Conservation (phyloP, 2,797 vertebrate genomes). For the Chrosomus eos region DNA sequence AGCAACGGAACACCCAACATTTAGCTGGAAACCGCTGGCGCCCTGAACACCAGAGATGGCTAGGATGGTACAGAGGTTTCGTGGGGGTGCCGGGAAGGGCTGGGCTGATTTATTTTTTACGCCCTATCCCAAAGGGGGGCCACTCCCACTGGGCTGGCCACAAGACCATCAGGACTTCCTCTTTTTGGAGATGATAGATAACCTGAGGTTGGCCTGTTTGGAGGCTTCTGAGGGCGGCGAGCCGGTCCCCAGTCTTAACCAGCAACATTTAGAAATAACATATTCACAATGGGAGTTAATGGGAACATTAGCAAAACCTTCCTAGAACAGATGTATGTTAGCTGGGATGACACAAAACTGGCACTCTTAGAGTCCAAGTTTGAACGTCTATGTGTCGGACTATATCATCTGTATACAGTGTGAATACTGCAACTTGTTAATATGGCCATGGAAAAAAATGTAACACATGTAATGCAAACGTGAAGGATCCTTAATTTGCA, state of each 20-base stretch:
- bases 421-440: neutral
- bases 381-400: no score
- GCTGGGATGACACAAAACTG: neutral
- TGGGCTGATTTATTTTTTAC: no score
- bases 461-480: neutral
- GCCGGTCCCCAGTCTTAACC: neutral
- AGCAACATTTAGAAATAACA: neutral
- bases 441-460: neutral
- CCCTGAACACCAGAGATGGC: neutral
- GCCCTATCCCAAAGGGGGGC: neutral
- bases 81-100: neutral
- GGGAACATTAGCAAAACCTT: neutral
- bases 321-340: neutral
- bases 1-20: neutral
- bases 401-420: neutral
- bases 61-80: neutral
- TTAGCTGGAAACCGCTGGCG: neutral
- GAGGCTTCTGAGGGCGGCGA: rapidly evolving
- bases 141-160: neutral
- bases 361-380: neutral
- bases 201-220: neutral
- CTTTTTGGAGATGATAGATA: neutral
- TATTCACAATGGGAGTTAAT: neutral
- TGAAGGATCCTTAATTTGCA: neutral
- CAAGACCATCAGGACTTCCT: neutral